Evolutionary conservation across 1,140 invertebrate species (phyloP), one percentile per base, ranked within the genome.

Genomic region (Caenorhabditis latens): DNA sequence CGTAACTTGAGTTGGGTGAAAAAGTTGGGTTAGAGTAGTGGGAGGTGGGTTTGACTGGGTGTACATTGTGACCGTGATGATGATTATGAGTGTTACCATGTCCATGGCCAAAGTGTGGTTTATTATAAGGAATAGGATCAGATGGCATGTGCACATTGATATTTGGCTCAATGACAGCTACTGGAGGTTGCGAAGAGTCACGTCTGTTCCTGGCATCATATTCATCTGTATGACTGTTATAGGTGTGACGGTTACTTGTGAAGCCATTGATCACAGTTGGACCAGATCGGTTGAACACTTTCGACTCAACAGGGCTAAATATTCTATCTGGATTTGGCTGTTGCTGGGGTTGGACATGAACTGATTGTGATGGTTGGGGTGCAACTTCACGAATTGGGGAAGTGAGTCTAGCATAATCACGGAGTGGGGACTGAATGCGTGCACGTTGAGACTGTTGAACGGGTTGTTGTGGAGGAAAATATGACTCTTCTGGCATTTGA

Each of bases 211-310:
- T 84, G 4, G 58, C 32, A 16, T 84, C 55, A 61, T 58, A 58
- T 24, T 84, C 55, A 63, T 58, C 46, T 9, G 55, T 58, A 24
- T 61, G 83, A 46, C 58, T 84, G 48, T 58, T 84, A 24, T 58
- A 61, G 11, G 83, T 58, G 13, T 84, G 83, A 84, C 55, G 55
- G n/a, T 84, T 58, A 84, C 55, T 84, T 7, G 83, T 84, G 83
- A 84, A 84, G 19, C 83, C 83, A 84, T 84, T 84, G 32, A 84
- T 84, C 40, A 84, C 58, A 58, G 83, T 84, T 43, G 83, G 83
- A 58, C 55, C 55, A 5, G 83, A 84, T 3, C 55, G 83, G 19
- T 84, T 65, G 46, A 40, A 84, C 7, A 84, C 58, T 84, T 84
- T 84, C 4, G 83, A 84, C 55, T 84, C 83, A 8, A 84, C 83